phyloP scores from a whole-genome alignment of 2,113 vertebrate genomes.

The Triplophysa siluroides region DNA sequence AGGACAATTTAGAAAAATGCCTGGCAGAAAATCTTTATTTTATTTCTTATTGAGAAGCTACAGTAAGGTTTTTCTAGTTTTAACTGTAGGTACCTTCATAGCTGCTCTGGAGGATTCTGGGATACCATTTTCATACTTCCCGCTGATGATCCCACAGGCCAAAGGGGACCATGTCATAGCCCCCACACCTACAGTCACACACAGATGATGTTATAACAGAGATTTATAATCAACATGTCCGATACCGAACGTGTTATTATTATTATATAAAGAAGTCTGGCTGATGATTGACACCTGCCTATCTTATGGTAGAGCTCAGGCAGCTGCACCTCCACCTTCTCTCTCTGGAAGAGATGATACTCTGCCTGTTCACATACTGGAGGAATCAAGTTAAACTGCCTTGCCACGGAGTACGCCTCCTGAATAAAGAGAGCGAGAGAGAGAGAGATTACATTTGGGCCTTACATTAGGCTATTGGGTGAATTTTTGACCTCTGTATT shows the following conservation, averaged over 20 bases:
- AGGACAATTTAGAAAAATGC: background rate
- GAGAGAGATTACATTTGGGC: background rate
- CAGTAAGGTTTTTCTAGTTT: background rate
- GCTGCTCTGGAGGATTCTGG: slow-evolving; percentile 94
- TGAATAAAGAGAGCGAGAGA: slow-evolving; percentile 58
- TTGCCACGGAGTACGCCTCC: slow-evolving; percentile 97
- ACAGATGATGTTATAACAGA: background rate
- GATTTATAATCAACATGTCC: background rate
- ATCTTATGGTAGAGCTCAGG: slow-evolving; percentile 98
- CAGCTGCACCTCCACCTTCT: slow-evolving; percentile 97
- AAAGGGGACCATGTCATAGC: slow-evolving; percentile 99
- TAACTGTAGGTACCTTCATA: slow-evolving; percentile 82
- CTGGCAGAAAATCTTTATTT: background rate
- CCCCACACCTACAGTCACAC: slow-evolving; percentile 81
- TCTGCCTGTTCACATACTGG: slow-evolving; percentile 97
- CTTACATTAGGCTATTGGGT: background rate
- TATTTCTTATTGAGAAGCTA: background rate
- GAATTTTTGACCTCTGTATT: too few species aligned
- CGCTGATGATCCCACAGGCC: slow-evolving; percentile 96
- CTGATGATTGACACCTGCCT: slow-evolving; percentile 75
- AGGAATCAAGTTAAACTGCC: slow-evolving; percentile 97
- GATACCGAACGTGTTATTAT: background rate
- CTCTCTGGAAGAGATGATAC: slow-evolving; percentile 97
- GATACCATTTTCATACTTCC: slow-evolving; percentile 96
- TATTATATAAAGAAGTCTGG: background rate